phyloP scores from a whole-genome alignment of 2,113 vertebrate species.

The Dromaius novaehollandiae region DNA sequence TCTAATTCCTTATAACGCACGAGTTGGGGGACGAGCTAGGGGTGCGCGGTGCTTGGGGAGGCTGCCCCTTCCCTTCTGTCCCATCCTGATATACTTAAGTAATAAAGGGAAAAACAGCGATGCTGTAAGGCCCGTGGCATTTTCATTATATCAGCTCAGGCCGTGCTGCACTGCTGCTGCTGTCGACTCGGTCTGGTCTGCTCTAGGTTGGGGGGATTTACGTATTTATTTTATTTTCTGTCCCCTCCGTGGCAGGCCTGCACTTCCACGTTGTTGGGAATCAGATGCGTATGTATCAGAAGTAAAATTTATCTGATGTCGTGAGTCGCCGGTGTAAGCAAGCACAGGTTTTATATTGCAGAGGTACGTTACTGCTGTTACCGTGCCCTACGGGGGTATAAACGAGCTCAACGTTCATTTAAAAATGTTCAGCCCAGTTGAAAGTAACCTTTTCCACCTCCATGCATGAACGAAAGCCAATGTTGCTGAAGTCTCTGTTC shows the following conservation, averaged over 20 bases:
- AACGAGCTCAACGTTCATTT: not conserved
- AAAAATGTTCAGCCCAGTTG: not conserved
- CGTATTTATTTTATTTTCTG: not conserved
- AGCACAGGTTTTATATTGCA: too few relatives aligned
- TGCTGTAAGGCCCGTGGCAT: not conserved
- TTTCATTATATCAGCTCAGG: not conserved
- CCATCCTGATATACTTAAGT: not conserved
- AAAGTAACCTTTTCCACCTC: not conserved
- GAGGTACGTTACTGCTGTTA: too few relatives aligned
- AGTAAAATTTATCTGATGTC: not conserved
- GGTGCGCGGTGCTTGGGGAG: not conserved
- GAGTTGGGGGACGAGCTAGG: constrained; percentile 12
- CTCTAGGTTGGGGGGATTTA: not conserved
- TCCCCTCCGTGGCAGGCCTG: not conserved
- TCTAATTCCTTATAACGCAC: not conserved
- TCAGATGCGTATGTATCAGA: not conserved
- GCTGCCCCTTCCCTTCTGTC: not conserved
- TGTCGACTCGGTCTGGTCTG: not conserved
- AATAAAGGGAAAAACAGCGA: not conserved
- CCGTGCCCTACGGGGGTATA: too few relatives aligned
- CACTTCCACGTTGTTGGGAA: not conserved
- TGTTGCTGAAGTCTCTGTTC: not conserved
- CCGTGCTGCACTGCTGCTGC: not conserved
- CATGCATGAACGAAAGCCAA: not conserved
- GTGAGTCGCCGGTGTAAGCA: not conserved